Base-by-base conservation (phyloP, 2,888 invertebrate species). In the Odontomyia ornata region DNA sequence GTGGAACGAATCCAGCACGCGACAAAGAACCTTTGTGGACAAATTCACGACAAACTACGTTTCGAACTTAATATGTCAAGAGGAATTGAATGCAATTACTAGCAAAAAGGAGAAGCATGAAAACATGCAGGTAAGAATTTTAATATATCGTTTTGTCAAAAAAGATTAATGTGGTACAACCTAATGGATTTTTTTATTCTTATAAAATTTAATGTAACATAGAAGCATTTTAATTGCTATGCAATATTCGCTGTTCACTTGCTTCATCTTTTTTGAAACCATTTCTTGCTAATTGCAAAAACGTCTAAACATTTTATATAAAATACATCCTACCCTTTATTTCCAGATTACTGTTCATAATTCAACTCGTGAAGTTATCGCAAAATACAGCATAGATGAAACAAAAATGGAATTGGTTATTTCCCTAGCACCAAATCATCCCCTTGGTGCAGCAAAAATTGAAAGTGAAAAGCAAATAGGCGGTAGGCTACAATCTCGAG, bases 381-480 rank as follows among this genome's bases (percentile, higher is more conserved):
- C 96, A 23, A 88, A 90, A 15, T 96, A 96, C 86, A 89, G 90
- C 21, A 91, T 97, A 80, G 96, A 95, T 82, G 96, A 96, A 80
- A 91, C 92, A 0, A 90, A 90, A 80, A 91, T 97, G 85, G 94
- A 95, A 85, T 88, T 98, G 79, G 88, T 90, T 27, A 92, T 98
- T 81, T 88, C 90, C 65, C 88, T 98, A 80, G 93, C 97, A 0
- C 84, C 88, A 27, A 95, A 96, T 86, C 94, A 96, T 89, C 98
- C 98, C 0, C 89, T 98, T 47, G 91, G 92, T 0, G 89, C 91
- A 4, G 91, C 95, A 0, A 90, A 89, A 62, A 93, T 97, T 0
- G 90, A 92, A 77, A 90, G 90, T 79, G 90, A 90, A 62, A 90
- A 90, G 80, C 90, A 91, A 82, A 91, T 93, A 79, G 91, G 91